Evolutionary conservation across 2,113 vertebrate species (phyloP).

Genomic region (Campylomormyrus numenius): DNA sequence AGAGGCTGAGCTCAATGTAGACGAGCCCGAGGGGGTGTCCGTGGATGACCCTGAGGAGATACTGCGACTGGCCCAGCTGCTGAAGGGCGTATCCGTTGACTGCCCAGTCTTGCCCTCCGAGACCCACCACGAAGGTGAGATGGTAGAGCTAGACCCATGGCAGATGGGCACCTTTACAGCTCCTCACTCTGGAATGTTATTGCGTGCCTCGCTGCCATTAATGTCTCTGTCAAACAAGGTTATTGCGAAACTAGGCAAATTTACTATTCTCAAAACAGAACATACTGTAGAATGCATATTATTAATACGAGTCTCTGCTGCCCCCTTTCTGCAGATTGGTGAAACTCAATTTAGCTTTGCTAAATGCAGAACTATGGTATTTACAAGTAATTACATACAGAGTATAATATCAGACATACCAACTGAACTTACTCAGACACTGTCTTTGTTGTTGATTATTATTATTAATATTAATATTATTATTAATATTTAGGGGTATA

Average conservation of each 20-base stretch:
- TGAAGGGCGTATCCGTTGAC: constrained; percentile 63
- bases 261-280: background rate
- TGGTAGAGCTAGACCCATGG: background rate
- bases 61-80: constrained; percentile 60
- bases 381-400: background rate
- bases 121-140: constrained; percentile 55
- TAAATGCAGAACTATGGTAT: background rate
- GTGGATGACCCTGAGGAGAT: constrained; percentile 64
- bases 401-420: background rate
- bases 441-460: background rate
- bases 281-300: background rate
- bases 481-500: background rate
- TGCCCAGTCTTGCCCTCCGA: constrained; percentile 47
- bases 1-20: constrained; percentile 57
- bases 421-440: background rate
- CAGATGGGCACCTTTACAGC: background rate
- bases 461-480: background rate
- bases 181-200: background rate
- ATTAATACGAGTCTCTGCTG: background rate
- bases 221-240: background rate
- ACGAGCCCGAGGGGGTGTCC: constrained; percentile 54
- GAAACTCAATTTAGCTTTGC: background rate
- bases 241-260: background rate
- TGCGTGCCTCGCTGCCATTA: background rate
- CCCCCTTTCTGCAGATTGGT: background rate